Percentiles rank a stretch among this genome's conserved stretches.
Evolutionary conservation across 37 sponge, comb jelly and placozoan species (phyloP).

Genomic region (Lycopodina hypogea): DNA sequence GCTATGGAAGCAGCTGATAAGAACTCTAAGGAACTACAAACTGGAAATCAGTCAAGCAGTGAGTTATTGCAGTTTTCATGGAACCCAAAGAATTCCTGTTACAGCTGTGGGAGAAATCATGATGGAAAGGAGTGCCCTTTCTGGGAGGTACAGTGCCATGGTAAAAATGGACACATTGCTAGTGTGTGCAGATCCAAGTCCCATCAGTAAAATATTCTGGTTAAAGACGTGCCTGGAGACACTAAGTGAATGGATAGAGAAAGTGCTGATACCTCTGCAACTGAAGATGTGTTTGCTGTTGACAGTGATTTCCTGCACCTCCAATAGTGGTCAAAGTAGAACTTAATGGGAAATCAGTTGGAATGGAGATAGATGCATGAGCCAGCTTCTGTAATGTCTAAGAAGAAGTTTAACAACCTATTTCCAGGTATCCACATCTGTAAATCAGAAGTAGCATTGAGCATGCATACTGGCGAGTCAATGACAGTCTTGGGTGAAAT

Average conservation of each 20-base stretch:
- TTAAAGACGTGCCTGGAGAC: too few relatives aligned
- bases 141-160: neutral
- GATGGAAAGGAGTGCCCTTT: neutral
- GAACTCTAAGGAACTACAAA: neutral
- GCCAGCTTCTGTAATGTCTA: constrained; percentile 6
- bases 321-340: neutral
- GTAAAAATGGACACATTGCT: constrained; percentile 22
- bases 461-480: neutral
- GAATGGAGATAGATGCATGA: constrained; percentile 19
- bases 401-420: neutral
- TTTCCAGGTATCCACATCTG: neutral
- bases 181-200: constrained; percentile 4
- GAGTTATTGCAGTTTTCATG: neutral
- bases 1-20: constrained; percentile 38
- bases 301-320: too few relatives aligned
- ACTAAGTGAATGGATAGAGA: too few relatives aligned
- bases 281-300: too few relatives aligned
- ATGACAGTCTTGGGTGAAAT: neutral
- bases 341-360: neutral
- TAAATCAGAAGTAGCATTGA: neutral
- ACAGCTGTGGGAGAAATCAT: constrained; percentile 18
- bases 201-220: too few relatives aligned
- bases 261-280: too few relatives aligned
- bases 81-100: neutral
- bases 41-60: neutral